Conservation (phyloP, 2,888 invertebrate genomes). For the Polyploca ridens region DNA sequence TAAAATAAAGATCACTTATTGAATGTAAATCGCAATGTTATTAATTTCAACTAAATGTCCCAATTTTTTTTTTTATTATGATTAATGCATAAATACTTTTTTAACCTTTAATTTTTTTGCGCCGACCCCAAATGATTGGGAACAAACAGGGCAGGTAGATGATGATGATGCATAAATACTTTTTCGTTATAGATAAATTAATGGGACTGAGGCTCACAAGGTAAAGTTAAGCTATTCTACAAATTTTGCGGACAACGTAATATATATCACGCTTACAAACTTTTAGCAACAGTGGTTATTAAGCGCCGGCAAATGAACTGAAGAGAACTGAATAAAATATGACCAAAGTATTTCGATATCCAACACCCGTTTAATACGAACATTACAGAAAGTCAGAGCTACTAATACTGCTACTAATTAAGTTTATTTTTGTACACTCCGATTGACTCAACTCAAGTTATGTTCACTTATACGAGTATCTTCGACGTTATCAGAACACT, state of each 20-base stretch:
- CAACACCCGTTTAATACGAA: constrained; percentile 22
- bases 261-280: constrained; percentile 56
- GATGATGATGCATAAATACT: not conserved
- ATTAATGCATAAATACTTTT: not conserved
- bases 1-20: no score
- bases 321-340: constrained; percentile 47
- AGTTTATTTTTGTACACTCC: constrained; percentile 1
- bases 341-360: constrained; percentile 38
- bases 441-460: constrained; percentile 1
- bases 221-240: constrained; percentile 45
- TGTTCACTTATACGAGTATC: constrained; percentile 21
- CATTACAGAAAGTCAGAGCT: constrained; percentile 7
- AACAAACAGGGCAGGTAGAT: no score
- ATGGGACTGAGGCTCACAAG: constrained; percentile 31
- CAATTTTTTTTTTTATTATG: not conserved
- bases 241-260: constrained; percentile 53
- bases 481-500: constrained; percentile 44
- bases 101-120: no score
- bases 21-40: no score
- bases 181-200: constrained; percentile 22
- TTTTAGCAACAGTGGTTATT: constrained; percentile 54
- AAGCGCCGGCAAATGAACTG: constrained; percentile 46
- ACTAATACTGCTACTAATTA: constrained; percentile 6
- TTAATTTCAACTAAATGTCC: no score
- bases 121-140: no score